Conservation (phyloP, 2,888 invertebrate species). For the Cantharis rufa region DNA sequence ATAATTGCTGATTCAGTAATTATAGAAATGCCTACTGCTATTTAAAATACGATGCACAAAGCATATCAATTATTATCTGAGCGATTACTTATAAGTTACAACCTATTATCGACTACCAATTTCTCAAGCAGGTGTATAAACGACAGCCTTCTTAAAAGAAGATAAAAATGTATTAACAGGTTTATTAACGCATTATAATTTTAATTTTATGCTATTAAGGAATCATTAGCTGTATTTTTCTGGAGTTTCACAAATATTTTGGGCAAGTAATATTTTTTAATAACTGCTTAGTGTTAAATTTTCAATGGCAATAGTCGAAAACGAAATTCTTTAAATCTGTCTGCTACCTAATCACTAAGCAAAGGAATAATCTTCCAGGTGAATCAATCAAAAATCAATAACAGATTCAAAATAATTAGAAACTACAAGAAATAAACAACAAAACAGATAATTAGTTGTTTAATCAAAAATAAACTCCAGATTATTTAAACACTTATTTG, state of each 20-base stretch:
- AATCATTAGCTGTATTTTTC: neutral
- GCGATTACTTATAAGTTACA: neutral
- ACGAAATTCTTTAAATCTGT: too few species aligned
- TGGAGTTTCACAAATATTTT: neutral
- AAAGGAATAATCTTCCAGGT: too few species aligned
- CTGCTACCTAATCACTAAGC: too few species aligned
- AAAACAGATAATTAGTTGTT: too few species aligned
- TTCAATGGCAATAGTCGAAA: neutral
- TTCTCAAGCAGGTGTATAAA: neutral
- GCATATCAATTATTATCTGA: neutral
- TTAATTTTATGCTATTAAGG: neutral
- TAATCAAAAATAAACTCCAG: too few species aligned
- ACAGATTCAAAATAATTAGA: too few species aligned
- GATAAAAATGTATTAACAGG: neutral
- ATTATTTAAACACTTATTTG: too few species aligned
- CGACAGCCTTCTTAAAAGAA: neutral
- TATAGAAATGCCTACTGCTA: neutral
- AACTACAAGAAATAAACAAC: too few species aligned
- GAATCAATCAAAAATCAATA: too few species aligned
- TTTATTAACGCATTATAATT: neutral
- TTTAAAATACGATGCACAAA: neutral
- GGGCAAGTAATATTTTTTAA: neutral
- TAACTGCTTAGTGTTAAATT: neutral
- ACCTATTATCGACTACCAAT: neutral
- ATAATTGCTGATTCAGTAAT: neutral